A percentile compares a stretch with the other conserved stretches of the same genome.
Evolutionary conservation across 2,113 vertebrate species (phyloP).

Genomic region (Zapornia atra): DNA sequence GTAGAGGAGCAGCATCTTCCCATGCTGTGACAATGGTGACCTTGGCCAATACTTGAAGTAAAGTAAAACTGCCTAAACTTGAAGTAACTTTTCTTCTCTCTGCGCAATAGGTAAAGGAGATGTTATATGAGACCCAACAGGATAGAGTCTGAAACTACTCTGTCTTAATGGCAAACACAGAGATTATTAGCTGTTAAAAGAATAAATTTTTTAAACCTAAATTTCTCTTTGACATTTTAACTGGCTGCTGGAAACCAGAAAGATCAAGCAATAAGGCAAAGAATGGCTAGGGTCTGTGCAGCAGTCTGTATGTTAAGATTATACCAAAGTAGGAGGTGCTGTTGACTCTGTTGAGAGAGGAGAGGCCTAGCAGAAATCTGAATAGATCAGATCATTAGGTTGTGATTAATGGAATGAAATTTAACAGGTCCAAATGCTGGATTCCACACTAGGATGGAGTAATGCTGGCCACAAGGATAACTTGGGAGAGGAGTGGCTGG

Average conservation of each 20-base stretch:
- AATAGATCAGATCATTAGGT: neutral
- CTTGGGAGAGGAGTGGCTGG: neutral
- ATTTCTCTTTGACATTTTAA: neutral
- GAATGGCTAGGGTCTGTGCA: neutral
- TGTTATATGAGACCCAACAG: neutral
- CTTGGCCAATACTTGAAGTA: neutral
- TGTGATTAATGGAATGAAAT: neutral
- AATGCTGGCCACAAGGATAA: too few relatives aligned
- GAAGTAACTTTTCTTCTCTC: neutral
- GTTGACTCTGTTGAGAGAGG: neutral
- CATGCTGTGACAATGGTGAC: fast-evolving
- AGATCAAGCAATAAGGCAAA: neutral
- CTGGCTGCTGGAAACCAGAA: neutral
- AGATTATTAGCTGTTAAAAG: neutral
- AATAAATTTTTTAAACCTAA: neutral
- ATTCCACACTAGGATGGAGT: too few relatives aligned
- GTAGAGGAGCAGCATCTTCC: neutral
- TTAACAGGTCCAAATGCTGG: too few relatives aligned
- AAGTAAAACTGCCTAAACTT: neutral
- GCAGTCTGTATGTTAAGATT: neutral
- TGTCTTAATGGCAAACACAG: neutral
- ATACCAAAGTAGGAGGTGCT: neutral
- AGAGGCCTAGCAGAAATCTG: neutral
- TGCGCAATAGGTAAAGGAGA: neutral
- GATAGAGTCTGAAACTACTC: neutral